Conservation (phyloP, 1,140 invertebrate species). For the Andrena cerasifolii region DNA sequence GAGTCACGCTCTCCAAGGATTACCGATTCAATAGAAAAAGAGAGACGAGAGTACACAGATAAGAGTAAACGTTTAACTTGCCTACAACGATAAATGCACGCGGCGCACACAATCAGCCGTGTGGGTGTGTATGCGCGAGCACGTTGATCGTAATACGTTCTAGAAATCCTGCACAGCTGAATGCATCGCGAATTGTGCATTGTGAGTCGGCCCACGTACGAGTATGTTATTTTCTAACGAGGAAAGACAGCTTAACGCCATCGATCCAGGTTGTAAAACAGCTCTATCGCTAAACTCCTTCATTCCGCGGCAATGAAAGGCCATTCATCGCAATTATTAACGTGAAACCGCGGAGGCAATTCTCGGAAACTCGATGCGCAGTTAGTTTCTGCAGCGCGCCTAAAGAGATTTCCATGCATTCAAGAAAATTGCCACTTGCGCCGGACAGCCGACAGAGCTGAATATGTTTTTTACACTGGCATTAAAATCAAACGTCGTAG, state of each 20-base stretch:
- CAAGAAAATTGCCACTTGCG: constrained; percentile 37
- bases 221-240: constrained; percentile 59
- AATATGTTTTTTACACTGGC: neutral
- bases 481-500: constrained; percentile 16
- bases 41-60: neutral
- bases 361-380: constrained; percentile 41
- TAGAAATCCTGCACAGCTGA: constrained; percentile 4
- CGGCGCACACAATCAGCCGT: too few species aligned
- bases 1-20: constrained; percentile 26
- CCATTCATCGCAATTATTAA: constrained; percentile 61
- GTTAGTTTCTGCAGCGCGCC: neutral
- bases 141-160: constrained; percentile 23
- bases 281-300: constrained; percentile 57
- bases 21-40: constrained; percentile 24
- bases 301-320: constrained; percentile 56
- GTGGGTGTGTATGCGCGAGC: neutral
- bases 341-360: constrained; percentile 35
- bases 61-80: constrained; percentile 39
- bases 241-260: constrained; percentile 53
- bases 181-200: constrained; percentile 41
- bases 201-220: constrained; percentile 44
- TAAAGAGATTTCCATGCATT: constrained; percentile 32
- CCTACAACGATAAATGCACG: neutral
- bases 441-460: neutral
- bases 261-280: constrained; percentile 54